Percentiles rank a stretch among this genome's conserved stretches.
These are phyloP conservation scores for Tenebrosternarchus preto DNA, from an alignment of 2,113 vertebrate genomes.

Conservation along the genomic window DNA sequence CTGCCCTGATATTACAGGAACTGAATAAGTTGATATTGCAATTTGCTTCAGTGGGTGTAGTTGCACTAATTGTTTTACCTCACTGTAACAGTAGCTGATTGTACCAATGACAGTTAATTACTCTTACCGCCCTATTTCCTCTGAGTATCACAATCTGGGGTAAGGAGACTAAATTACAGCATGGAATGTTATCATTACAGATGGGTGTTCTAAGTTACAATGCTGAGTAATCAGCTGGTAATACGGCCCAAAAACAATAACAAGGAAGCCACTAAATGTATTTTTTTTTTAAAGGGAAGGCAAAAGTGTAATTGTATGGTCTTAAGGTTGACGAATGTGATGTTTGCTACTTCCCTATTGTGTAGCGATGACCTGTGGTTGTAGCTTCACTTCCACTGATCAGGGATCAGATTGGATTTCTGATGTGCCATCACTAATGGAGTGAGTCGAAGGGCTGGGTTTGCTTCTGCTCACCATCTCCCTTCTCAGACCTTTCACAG, in stretches of 20 bases:
- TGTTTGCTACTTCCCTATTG: too few species aligned
- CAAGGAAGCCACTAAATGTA: neutral
- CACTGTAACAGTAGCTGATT: conserved; percentile 51
- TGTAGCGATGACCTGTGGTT: too few species aligned
- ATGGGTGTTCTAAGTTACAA: conserved; percentile 36
- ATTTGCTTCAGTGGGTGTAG: neutral
- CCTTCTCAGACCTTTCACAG: neutral
- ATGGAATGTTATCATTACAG: conserved; percentile 50
- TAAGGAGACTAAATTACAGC: conserved; percentile 53
- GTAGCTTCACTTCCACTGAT: too few species aligned
- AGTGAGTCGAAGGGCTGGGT: neutral
- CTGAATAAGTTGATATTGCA: neutral
- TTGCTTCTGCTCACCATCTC: neutral
- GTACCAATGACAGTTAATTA: conserved; percentile 53
- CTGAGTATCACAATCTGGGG: conserved; percentile 42
- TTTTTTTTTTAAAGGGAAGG: conserved; percentile 2
- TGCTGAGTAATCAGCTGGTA: conserved; percentile 37
- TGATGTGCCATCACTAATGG: neutral
- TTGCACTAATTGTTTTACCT: conserved; percentile 19
- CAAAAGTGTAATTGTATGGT: neutral
- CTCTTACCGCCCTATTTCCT: conserved; percentile 51
- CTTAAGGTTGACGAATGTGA: neutral
- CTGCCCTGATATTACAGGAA: neutral
- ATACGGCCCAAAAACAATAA: conserved; percentile 25
- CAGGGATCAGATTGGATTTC: neutral